These are phyloP conservation scores for Himalopsyche japonica DNA, from an alignment of 2,888 invertebrate species.

Conservation along the genomic window DNA sequence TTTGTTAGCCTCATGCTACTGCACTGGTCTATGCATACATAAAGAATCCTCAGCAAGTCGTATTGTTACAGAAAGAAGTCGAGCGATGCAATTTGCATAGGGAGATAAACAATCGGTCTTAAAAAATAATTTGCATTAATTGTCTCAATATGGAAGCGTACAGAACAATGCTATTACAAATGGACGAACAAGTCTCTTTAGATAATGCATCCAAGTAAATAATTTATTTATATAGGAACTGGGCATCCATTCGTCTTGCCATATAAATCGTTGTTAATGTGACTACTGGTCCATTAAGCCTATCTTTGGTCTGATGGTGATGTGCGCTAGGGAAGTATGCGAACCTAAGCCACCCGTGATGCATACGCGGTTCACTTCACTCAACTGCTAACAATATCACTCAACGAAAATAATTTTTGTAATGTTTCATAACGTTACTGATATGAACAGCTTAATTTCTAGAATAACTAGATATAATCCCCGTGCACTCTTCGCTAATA, in stretches of 20 bases:
- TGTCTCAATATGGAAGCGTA: not conserved
- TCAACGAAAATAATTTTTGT: no score
- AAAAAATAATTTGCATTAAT: conserved; percentile 19
- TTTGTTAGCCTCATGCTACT: no score
- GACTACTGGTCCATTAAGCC: not conserved
- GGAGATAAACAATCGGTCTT: conserved; percentile 26
- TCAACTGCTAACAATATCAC: no score
- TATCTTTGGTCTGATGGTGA: not conserved
- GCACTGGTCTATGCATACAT: no score
- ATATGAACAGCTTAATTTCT: no score
- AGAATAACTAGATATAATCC: no score
- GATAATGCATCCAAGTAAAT: not conserved
- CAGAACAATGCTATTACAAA: conserved; percentile 8
- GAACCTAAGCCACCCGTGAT: no score
- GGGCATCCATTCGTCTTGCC: not conserved
- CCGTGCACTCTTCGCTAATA: no score
- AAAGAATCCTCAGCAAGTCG: conserved; percentile 1
- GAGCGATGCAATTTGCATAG: conserved; percentile 15
- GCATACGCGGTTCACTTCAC: no score
- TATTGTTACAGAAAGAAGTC: conserved; percentile 4
- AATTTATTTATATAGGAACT: not conserved
- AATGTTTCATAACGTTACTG: no score
- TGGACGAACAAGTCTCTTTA: not conserved
- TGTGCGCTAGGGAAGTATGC: not conserved
- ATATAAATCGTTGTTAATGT: not conserved